These are phyloP conservation scores for Myopa testacea DNA, from an alignment of 2,888 invertebrate species.

Conservation along the genomic window DNA sequence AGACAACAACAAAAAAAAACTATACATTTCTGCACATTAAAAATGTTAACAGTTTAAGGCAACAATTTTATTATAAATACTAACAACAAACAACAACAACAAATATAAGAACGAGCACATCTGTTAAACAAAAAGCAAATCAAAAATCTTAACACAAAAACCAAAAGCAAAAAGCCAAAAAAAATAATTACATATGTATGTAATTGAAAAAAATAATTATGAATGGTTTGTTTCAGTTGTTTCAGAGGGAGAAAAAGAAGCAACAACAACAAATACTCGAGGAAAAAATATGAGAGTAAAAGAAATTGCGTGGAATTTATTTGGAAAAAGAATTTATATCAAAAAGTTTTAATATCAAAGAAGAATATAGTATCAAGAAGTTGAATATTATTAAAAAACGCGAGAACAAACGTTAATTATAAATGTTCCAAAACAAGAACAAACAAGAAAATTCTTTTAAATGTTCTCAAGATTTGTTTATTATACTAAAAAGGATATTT, in stretches of 20 bases:
- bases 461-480: no score
- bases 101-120: slow-evolving; percentile 3
- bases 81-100: slow-evolving; percentile 40
- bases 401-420: no score
- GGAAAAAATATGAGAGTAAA: slow-evolving; percentile 38
- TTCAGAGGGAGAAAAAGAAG: slow-evolving; percentile 8
- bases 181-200: background rate
- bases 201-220: no score
- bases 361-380: no score
- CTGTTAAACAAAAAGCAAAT: slow-evolving; percentile 46
- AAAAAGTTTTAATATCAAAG: no score
- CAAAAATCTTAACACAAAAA: slow-evolving; percentile 48
- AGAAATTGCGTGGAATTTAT: slow-evolving; percentile 48
- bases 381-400: no score
- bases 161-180: background rate
- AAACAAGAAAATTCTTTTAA: no score
- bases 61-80: slow-evolving; percentile 46
- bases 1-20: slow-evolving; percentile 41
- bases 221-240: no score
- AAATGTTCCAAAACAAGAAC: no score
- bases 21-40: slow-evolving; percentile 32
- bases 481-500: no score
- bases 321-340: slow-evolving; percentile 43
- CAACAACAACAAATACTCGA: slow-evolving; percentile 29
- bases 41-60: slow-evolving; percentile 40